Conservation (phyloP, 2,888 invertebrate genomes). For the Hirtodrosophila trivittata region DNA sequence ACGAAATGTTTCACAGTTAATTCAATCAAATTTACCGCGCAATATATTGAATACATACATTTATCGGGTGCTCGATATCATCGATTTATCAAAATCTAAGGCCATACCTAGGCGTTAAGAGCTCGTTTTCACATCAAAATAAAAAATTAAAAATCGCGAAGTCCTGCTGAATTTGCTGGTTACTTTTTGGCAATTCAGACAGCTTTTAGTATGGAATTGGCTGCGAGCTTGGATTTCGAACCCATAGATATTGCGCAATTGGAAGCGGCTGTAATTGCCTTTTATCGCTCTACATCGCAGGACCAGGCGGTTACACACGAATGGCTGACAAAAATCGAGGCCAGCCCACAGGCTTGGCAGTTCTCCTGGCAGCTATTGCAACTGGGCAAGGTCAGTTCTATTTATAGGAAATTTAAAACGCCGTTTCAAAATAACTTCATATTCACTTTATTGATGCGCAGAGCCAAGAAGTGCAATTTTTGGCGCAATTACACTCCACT, state of each 20-base stretch:
- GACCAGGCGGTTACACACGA: slow-evolving; percentile 92
- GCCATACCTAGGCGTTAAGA: slow-evolving; percentile 43
- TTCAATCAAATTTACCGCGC: not conserved
- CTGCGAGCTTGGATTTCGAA: slow-evolving; percentile 50
- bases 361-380: slow-evolving; percentile 95
- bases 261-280: slow-evolving; percentile 83
- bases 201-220: slow-evolving; percentile 1
- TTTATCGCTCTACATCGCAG: slow-evolving; percentile 84
- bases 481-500: slow-evolving; percentile 94
- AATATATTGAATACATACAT: not conserved
- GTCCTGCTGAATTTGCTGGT: slow-evolving; percentile 47
- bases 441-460: slow-evolving; percentile 80
- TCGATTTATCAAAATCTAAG: slow-evolving; percentile 19
- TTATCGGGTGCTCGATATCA: slow-evolving; percentile 23
- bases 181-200: slow-evolving; percentile 33
- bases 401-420: not conserved
- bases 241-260: slow-evolving; percentile 80
- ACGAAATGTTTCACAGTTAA: not conserved
- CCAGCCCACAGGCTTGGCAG: slow-evolving; percentile 95
- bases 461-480: slow-evolving; percentile 96
- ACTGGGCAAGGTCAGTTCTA: slow-evolving; percentile 88
- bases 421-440: slow-evolving; percentile 2
- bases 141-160: slow-evolving; percentile 36
- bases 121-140: slow-evolving; percentile 46
- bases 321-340: slow-evolving; percentile 93